phyloP scores from a whole-genome alignment of 2,797 vertebrate genomes.

The Galago senegalensis region DNA sequence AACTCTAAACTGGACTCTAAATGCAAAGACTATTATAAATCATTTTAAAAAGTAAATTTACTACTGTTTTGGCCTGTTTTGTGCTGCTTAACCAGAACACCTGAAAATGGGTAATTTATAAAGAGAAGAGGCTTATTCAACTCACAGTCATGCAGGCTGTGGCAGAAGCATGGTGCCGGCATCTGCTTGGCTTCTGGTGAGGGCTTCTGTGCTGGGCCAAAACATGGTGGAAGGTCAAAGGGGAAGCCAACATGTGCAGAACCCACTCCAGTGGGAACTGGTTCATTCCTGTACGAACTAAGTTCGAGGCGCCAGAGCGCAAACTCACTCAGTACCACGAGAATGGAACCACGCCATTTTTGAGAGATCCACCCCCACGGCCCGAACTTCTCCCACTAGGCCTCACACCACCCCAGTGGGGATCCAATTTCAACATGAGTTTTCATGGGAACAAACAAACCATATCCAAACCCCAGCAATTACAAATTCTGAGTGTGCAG shows the following conservation, averaged over 20 bases:
- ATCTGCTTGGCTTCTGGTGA: not conserved
- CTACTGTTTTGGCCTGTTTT: not conserved
- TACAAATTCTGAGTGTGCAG: not conserved
- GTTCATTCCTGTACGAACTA: not conserved
- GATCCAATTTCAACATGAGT: not conserved
- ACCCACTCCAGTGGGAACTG: not conserved
- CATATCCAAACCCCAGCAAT: not conserved
- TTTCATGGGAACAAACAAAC: not conserved
- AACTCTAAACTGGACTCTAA: slow-evolving; percentile 1
- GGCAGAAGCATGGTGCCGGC: not conserved
- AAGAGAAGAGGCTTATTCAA: not conserved
- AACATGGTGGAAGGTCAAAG: not conserved
- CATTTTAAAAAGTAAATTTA: not conserved
- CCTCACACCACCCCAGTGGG: not conserved
- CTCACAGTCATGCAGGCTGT: not conserved
- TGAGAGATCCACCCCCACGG: not conserved
- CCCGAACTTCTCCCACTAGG: not conserved
- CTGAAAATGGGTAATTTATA: too few relatives aligned
- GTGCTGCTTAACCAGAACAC: not conserved
- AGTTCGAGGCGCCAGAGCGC: not conserved
- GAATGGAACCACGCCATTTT: not conserved
- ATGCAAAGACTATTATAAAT: not conserved
- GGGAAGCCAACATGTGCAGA: not conserved
- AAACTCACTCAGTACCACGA: not conserved
- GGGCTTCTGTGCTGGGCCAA: not conserved